Evolutionary conservation across 2,797 vertebrate genomes (phyloP).

Genomic region (Arnoldichthys spilopterus): DNA sequence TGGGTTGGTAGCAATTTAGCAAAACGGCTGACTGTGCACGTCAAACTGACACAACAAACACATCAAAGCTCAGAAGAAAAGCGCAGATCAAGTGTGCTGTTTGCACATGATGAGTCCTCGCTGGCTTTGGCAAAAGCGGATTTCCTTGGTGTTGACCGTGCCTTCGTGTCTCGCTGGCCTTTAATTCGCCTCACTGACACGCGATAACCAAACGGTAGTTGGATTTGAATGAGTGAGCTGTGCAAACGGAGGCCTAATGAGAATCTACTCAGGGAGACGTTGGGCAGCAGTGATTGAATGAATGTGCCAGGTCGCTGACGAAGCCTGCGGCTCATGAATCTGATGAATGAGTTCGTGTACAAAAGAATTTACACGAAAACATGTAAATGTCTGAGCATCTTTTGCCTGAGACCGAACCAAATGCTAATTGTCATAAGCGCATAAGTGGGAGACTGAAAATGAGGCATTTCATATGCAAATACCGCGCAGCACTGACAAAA

Average conservation of each 20-base stretch:
- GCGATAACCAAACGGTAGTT: background rate
- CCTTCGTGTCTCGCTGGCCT: background rate
- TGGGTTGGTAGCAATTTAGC: background rate
- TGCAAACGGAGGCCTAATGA: background rate
- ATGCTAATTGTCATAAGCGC: background rate
- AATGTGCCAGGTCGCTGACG: background rate
- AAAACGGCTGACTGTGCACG: conserved; percentile 4
- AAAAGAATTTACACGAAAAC: background rate
- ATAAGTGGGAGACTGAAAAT: conserved; percentile 14
- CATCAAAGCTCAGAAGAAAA: background rate
- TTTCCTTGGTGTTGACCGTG: background rate
- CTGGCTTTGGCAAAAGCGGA: background rate
- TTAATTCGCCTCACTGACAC: background rate
- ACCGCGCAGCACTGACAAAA: background rate
- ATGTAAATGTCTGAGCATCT: background rate
- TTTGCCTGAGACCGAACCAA: background rate
- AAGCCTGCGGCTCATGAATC: background rate
- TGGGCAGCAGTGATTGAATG: background rate
- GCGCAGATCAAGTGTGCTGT: background rate
- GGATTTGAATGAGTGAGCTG: background rate
- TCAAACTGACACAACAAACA: conserved; percentile 9
- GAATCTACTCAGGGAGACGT: conserved; percentile 10
- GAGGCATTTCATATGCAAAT: conserved; percentile 42
- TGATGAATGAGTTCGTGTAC: conserved; percentile 7
- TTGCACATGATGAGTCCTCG: no score